Evolutionary conservation across 2,113 vertebrate species (phyloP), one percentile per base, ranked within the genome.

Genomic region (Syngnathus floridae): DNA sequence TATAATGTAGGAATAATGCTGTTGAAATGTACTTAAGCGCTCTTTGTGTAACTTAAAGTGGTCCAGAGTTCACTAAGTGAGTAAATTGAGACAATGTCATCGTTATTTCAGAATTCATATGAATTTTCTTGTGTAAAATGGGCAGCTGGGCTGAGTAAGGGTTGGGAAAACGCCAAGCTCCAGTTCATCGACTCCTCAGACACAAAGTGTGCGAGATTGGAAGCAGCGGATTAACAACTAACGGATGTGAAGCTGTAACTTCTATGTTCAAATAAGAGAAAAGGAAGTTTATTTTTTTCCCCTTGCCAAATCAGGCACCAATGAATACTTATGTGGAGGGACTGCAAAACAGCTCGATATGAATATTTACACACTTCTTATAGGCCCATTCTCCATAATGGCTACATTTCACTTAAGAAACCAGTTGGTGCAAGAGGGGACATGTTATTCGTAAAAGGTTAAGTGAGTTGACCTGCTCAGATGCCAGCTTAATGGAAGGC

Each of bases 381-480:
- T 58, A 74, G 66, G 48, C 69, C 72, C 46, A 59, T 63, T 75
- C 77, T 49, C 69, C 55, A 69, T 74, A 80, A 82, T 74, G 64
- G 67, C 67, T 72, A 75, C 75, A 71, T 77, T 77, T 83, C 75
- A 82, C 78, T 86, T 82, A 81, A 76, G 79, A 85, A 41, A 65
- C 52, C 61, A 49, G 79, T 58, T 51, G 55, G 61, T 65, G 69
- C 49, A n/a, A 52, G 66, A 72, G 74, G 67, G 71, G 80, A 79
- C 86, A 41, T 82, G 85, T 83, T 86, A 82, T 88, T 86, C 83
- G 77, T 78, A 71, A 73, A 79, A 81, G 83, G 82, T 88, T 84
- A 86, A 87, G 77, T 84, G 79, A 82, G 70, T 55, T 83, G 80
- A 87, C 83, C 87, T 80, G 85, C 64, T 86, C 79, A 77, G 73